phyloP scores from a whole-genome alignment of 2,797 vertebrate species.

The Sebastes matsubarae region DNA sequence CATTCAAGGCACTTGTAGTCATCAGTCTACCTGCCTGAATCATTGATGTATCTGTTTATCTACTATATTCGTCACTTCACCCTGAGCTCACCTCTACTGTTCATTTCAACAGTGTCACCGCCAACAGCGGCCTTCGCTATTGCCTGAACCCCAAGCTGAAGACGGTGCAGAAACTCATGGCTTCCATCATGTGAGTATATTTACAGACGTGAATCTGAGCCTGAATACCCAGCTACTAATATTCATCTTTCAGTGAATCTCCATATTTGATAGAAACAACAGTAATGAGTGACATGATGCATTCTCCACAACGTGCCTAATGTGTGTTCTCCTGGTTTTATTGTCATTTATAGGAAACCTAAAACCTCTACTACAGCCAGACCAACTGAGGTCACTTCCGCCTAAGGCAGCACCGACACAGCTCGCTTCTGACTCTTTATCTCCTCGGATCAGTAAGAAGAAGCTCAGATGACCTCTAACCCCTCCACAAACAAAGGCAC shows the following conservation, averaged over 20 bases:
- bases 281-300: background rate
- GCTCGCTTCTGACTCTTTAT: background rate
- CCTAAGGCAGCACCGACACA: background rate
- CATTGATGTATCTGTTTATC: background rate
- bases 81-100: constrained; percentile 6
- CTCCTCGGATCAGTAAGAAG: background rate
- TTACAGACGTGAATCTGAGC: background rate
- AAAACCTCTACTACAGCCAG: background rate
- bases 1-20: background rate
- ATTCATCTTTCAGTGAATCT: background rate
- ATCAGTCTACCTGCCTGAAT: background rate
- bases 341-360: background rate
- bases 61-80: background rate
- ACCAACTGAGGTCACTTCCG: background rate
- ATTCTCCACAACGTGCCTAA: background rate
- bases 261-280: background rate
- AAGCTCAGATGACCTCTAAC: background rate
- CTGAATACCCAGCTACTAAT: background rate
- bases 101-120: constrained; percentile 60
- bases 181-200: constrained; percentile 59
- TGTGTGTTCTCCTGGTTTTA: background rate
- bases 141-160: constrained; percentile 60
- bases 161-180: background rate
- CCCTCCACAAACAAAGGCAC: background rate
- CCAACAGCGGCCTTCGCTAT: constrained; percentile 16